Base-by-base conservation (phyloP, 2,888 invertebrate genomes). In the Ochlodes sylvanus region DNA sequence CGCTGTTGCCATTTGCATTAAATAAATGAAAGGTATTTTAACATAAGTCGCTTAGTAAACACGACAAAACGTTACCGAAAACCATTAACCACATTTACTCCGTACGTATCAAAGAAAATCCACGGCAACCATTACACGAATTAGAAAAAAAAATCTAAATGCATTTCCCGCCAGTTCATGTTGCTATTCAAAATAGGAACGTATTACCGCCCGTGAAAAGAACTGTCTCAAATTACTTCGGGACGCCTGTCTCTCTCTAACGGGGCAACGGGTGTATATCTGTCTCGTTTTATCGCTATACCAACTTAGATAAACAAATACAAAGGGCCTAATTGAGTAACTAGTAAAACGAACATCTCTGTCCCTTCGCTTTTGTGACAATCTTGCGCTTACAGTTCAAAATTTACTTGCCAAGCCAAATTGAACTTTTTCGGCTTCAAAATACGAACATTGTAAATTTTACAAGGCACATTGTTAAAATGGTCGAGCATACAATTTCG, bases 251-350 rank as follows among this genome's bases (percentile, higher is more conserved):
- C 86, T 71, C 80, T 76, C 71, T 91, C 81, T 60, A 21, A 27
- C 77, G 41, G 50, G 27, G 10, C 6, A 19, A 52, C 10, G 21
- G 10, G n/a, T 56, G 55, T 85, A 82, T 76, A 57, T 74, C 69
- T 71, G 63, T 89, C 87, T 70, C 81, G 76, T 73, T 91, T 84
- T 74, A 70, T 75, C 79, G 83, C 89, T 92, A 88, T 88, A 91
- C 89, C 92, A 93, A 93, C 92, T 92, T 90, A 90, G 89, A 93
- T 93, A 93, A 93, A 93, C 92, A 94, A 92, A 93, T 89, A 93
- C 93, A 93, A 93, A 93, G 92, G 92, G 92, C 92, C 93, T 94
- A 93, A 94, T 94, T 93, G 93, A 93, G 93, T 94, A 93, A 93
- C 92, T 92, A 93, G 93, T 92, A 92, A 90, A 93, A 90, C 90